Base-by-base conservation (phyloP, 2,888 invertebrate genomes). In the Drepanosiphum platanoidis region DNA sequence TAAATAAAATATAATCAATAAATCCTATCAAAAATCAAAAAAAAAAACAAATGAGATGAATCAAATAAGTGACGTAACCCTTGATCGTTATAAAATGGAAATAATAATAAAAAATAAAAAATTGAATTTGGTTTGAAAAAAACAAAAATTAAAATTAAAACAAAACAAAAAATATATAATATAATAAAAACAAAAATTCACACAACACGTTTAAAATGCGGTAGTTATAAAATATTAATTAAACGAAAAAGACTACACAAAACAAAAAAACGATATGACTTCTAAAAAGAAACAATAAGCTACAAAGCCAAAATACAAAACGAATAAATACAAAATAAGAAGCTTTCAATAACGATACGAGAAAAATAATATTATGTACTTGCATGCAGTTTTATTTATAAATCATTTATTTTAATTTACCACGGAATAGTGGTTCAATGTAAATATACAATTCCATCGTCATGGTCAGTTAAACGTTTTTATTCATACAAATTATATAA, bases 161-260 rank as follows among this genome's bases (percentile, higher is more conserved):
- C 18, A 18, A 46, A 46, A 1, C 13, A 68, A 39, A 64, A 30
- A 74, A 71, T 58, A 72, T 32, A 32, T 32, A 22, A 71, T 61
- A 61, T 32, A 64, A 42, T 32, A 72, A 72, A n/a, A 83, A 77
- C 18, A 18, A 75, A 83, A 83, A 84, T 70, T 75, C 84, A 77
- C 84, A 75, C 84, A 84, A 84, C 84, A 84, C 84, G 84, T 75
- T 36, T 36, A 46, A 66, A 77, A 84, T 75, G 74, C 74, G 27
- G 83, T 42, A 52, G 34, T 30, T 3, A 75, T 46, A 15, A 27
- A 27, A 3, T 3, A 22, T 52, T 64, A 78, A 22, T 74, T 5
- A 42, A 75, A 83, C 83, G 13, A 66, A 64, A 83, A 83, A 64
- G 4, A 46, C 46, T 39, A 42, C 61, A 61, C 61, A 71, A 77